phyloP scores from a whole-genome alignment of 1,140 invertebrate species.

The Magallana gigas region DNA sequence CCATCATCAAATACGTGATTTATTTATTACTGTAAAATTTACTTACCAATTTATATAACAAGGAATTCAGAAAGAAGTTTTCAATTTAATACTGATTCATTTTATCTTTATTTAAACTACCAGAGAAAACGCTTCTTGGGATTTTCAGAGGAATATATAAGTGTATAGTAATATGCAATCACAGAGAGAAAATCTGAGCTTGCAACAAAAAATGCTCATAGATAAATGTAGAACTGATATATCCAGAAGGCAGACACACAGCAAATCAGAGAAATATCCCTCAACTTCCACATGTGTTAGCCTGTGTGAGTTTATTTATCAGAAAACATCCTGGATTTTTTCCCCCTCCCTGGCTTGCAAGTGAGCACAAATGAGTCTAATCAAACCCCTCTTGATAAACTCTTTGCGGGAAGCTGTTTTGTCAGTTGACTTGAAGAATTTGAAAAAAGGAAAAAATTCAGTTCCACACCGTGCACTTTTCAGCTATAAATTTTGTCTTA shows the following conservation, averaged over 20 bases:
- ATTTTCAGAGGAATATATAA: too few relatives aligned
- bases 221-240: not conserved
- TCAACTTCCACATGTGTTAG: conserved; percentile 17
- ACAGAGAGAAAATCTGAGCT: not conserved
- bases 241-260: not conserved
- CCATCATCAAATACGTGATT: too few relatives aligned
- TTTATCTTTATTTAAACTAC: too few relatives aligned
- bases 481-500: not conserved
- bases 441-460: not conserved
- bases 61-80: too few relatives aligned
- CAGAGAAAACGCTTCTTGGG: too few relatives aligned
- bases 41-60: too few relatives aligned
- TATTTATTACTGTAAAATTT: too few relatives aligned
- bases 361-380: conserved; percentile 31
- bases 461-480: not conserved
- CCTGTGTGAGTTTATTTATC: conserved; percentile 23
- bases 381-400: conserved; percentile 6
- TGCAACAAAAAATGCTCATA: not conserved
- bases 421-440: conserved; percentile 18
- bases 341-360: conserved; percentile 7
- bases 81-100: too few relatives aligned
- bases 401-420: conserved; percentile 17
- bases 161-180: too few relatives aligned
- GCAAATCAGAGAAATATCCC: conserved; percentile 16
- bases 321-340: conserved; percentile 26